Base-by-base conservation (phyloP, 2,113 vertebrate genomes). In the Lutjanus erythropterus region DNA sequence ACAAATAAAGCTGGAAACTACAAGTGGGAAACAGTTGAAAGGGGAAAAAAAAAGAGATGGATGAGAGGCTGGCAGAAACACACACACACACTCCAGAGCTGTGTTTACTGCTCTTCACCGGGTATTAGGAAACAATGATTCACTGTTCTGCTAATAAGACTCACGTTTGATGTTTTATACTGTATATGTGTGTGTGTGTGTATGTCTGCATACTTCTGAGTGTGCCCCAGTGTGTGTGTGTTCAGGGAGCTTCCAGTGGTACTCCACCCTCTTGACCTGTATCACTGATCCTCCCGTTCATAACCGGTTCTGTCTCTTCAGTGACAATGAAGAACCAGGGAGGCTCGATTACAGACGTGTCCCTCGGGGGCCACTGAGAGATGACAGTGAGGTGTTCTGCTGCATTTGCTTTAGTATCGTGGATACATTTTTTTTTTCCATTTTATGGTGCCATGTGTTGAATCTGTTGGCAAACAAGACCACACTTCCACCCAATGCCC, bases 211-310 rank as follows among this genome's bases (percentile, higher is more conserved):
- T 53, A 47, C 9, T 35, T 49, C 42, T 11, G 64, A 35, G 61
- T 60, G 64, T n/a, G 19, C 8, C 29, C 18, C 18, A 7, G 31
- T 46, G 56, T n/a, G 52, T 71, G 39, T 29, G 46, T 29, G 69
- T 27, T 71, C 3, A 27, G 76, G 75, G 76, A 78, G 80, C 78
- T 73, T 88, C 72, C 85, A 85, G 85, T 27, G 76, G 80, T 56
- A 72, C 91, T 92, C 91, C 91, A 91, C 92, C 92, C 90, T 92
- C 88, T 89, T 94, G 90, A 93, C 93, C 93, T 77, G 81, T 73
- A 71, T 86, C 84, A 83, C 86, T 73, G 81, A 90, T 90, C 84
- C 81, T 73, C 67, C 71, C 49, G 42, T 81, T 81, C 75, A 69
- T 69, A 90, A 94, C 90, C 79, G 82, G 89, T 90, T 92, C 86